Percentiles rank a stretch among this genome's conserved stretches.
These are phyloP conservation scores for Drosophila lacicola DNA, from an alignment of 2,888 invertebrate genomes.

Conservation along the genomic window DNA sequence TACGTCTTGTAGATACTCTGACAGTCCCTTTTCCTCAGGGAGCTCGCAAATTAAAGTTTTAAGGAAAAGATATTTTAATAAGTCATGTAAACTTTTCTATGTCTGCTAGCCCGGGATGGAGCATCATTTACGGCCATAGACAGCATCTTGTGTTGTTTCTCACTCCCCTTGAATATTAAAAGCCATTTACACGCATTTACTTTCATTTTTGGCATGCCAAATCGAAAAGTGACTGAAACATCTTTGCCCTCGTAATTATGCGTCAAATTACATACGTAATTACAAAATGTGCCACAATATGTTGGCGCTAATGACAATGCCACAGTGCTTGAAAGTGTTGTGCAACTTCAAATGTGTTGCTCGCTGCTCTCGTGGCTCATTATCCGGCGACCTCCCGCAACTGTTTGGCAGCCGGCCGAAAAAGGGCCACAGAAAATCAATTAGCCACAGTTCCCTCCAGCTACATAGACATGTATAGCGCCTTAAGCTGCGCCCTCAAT, in stretches of 20 bases:
- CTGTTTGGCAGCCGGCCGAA: constrained; percentile 37
- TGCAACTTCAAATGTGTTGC: constrained; percentile 52
- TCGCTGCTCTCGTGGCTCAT: constrained; percentile 36
- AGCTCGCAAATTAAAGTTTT: neutral
- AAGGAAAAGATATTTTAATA: no score
- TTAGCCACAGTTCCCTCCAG: constrained; percentile 56
- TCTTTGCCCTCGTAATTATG: constrained; percentile 42
- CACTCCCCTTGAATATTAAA: neutral
- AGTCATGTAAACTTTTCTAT: neutral
- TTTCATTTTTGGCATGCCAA: constrained; percentile 50
- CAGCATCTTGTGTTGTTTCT: constrained; percentile 7
- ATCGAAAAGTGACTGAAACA: constrained; percentile 14
- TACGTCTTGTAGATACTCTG: no score
- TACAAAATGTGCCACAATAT: constrained; percentile 50
- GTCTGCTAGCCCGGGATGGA: neutral
- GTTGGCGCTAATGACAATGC: constrained; percentile 54
- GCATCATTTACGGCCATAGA: neutral
- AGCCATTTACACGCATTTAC: constrained; percentile 37
- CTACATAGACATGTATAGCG: neutral
- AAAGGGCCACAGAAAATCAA: constrained; percentile 65
- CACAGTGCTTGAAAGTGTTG: constrained; percentile 43
- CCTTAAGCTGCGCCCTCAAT: constrained; percentile 55
- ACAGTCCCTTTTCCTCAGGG: no score
- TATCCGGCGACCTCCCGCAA: constrained; percentile 54
- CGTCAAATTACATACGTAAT: constrained; percentile 47